Evolutionary conservation across 2,797 vertebrate species (phyloP), one percentile per base, ranked within the genome.

Genomic region (Bradypus variegatus): DNA sequence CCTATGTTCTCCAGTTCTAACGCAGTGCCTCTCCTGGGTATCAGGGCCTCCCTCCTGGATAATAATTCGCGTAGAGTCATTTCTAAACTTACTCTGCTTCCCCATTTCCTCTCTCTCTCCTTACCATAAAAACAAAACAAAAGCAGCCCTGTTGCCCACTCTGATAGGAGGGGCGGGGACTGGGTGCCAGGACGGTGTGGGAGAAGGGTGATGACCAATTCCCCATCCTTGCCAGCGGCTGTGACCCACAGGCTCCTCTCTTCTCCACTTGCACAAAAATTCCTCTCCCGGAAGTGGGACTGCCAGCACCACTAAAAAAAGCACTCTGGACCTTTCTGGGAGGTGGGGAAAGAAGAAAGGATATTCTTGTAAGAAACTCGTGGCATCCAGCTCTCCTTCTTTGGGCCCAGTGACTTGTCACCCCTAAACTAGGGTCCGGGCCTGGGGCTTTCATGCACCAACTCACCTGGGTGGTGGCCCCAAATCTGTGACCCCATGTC

Each of bases 341-440:
- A 78, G 72, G 38, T 64, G 75, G 27, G 29, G 14, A 89, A 86
- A 58, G 25, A 73, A 58, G 31, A 84, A 72, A 18, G 2, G 23
- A 29, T 73, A 2, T 41, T 73, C 8, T 70, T 69, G 64, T 27
- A 45, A 94, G 62, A 77, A 78, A 60, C 5, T 8, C 36, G 33
- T n/a, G 62, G 62, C 31, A 83, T 3, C 8, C 38, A 75, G 6
- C 70, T 50, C 36, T n/a, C 23, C 58, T 81, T 64, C 21, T 50
- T 93, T 0, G 0, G 18, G 15, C 70, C 8, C 2, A 48, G 8
- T 60, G 41, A 70, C 72, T 67, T 2, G 0, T 33, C 1, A 1
- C 3, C 0, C 31, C 25, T 33, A 25, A 70, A 58, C 73, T 38
- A 83, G 41, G 38, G 29, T 62, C 25, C 8, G 1, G 19, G n/a